Conservation (phyloP, 2,797 vertebrate species). For the Luscinia megarhynchos region DNA sequence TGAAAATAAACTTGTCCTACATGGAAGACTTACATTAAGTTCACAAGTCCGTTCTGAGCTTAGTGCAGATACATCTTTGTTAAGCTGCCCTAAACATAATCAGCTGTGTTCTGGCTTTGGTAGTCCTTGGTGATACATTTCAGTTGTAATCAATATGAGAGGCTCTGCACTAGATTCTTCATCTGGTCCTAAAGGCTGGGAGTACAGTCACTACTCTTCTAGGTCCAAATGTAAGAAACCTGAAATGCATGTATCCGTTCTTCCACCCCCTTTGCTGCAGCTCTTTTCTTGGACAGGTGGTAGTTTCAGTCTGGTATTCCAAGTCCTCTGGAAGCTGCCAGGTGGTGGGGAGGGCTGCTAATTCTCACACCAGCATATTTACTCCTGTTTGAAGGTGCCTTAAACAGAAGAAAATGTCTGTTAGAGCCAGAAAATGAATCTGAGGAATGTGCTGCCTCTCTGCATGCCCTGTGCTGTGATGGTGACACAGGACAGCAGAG, state of each 20-base stretch:
- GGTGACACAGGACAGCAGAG: not conserved
- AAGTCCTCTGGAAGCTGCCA: not conserved
- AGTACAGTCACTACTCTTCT: not conserved
- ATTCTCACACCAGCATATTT: not conserved
- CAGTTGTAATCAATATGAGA: not conserved
- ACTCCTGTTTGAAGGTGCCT: not conserved
- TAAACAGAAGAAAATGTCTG: not conserved
- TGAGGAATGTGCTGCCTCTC: not conserved
- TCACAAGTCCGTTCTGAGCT: not conserved
- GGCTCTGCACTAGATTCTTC: not conserved
- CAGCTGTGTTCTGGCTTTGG: not conserved
- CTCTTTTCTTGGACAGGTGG: not conserved
- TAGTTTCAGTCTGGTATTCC: not conserved
- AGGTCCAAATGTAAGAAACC: not conserved
- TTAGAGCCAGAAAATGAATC: not conserved
- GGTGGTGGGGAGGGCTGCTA: not conserved
- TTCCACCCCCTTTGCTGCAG: not conserved
- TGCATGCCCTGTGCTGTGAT: not conserved
- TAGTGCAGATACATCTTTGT: not conserved
- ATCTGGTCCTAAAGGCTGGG: not conserved
- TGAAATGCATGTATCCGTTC: not conserved
- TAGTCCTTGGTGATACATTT: not conserved
- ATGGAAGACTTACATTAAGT: not conserved
- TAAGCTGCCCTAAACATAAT: not conserved
- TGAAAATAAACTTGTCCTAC: conserved; percentile 1